Evolutionary conservation across 2,888 invertebrate genomes (phyloP).

Genomic region (Masnerella sp.): DNA sequence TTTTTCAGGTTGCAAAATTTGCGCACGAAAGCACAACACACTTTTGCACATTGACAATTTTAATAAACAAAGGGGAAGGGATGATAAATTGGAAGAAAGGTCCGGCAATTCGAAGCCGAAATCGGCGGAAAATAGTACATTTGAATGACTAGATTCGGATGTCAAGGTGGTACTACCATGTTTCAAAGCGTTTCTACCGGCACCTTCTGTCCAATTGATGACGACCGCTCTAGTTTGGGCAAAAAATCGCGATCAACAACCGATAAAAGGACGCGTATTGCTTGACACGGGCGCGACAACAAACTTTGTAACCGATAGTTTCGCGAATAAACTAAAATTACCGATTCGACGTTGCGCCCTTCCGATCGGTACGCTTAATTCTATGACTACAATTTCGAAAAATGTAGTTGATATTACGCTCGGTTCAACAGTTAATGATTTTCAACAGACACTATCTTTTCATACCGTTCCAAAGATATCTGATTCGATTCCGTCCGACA

Average conservation of each 20-base stretch:
- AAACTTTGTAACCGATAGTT: background rate
- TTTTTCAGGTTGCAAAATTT: constrained; percentile 1
- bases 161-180: background rate
- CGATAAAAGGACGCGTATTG: background rate
- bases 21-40: constrained; percentile 3
- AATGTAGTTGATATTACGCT: background rate
- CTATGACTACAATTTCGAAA: background rate
- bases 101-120: too few species aligned
- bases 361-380: background rate
- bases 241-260: background rate
- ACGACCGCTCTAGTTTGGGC: background rate
- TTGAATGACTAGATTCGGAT: constrained; percentile 8
- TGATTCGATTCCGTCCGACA: background rate
- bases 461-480: background rate
- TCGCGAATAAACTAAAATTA: background rate
- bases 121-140: too few species aligned
- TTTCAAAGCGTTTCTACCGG: background rate
- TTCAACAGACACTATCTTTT: background rate
- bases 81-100: too few species aligned
- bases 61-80: too few species aligned
- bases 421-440: background rate
- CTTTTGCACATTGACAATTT: constrained; percentile 11
- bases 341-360: background rate
- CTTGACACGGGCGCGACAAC: constrained; percentile 2
- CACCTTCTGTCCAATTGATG: background rate